Evolutionary conservation across 2,113 vertebrate species (phyloP).

Genomic region (Entomyzon cyanotis): DNA sequence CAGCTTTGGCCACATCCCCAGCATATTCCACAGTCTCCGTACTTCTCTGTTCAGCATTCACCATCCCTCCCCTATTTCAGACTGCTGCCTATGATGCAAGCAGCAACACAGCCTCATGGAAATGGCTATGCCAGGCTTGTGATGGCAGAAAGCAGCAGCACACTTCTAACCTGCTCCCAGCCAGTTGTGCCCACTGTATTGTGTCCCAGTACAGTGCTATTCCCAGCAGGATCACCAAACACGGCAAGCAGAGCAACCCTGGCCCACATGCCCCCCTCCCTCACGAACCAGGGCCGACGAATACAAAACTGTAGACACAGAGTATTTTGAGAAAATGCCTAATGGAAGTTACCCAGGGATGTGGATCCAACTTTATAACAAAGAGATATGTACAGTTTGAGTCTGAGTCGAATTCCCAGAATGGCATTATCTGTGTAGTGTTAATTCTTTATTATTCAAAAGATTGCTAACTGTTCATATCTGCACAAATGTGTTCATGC

Average conservation of each 20-base stretch:
- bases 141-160: not conserved
- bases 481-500: constrained; percentile 67
- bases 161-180: not conserved
- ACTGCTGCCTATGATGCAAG: accelerated
- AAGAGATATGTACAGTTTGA: constrained; percentile 54
- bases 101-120: accelerated
- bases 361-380: constrained; percentile 30
- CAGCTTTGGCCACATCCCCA: not conserved
- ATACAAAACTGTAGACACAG: not conserved
- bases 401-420: constrained; percentile 53
- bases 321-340: constrained; percentile 37
- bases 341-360: constrained; percentile 41
- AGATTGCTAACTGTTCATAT: constrained; percentile 69
- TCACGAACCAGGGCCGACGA: not conserved
- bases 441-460: constrained; percentile 75
- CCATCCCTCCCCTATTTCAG: not conserved
- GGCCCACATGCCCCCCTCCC: not conserved
- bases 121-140: not conserved
- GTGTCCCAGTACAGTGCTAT: not conserved
- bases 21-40: not conserved
- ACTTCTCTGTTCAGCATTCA: not conserved
- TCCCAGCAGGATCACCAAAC: not conserved
- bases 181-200: accelerated
- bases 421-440: constrained; percentile 62
- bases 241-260: not conserved